These are phyloP conservation scores for Brachionus sp. DNA, from an alignment of 1,140 invertebrate species.

Conservation along the genomic window DNA sequence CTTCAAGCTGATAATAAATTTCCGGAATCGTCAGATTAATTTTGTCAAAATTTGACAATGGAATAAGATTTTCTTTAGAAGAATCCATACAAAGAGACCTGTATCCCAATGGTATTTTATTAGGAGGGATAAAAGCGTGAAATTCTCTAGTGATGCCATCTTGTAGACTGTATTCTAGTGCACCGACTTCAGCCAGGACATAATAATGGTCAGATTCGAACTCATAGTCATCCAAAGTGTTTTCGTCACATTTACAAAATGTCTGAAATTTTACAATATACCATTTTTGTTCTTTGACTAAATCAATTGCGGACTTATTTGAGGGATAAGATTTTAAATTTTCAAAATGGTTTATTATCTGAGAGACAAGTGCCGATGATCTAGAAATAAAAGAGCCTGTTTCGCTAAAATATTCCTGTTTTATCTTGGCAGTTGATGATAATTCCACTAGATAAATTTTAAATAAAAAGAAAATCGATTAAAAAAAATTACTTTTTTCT, in stretches of 20 bases:
- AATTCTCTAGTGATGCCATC: constrained; percentile 17
- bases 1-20: not conserved
- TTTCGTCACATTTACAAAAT: constrained; percentile 40
- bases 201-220: not conserved
- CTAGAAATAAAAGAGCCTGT: not conserved
- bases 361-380: not conserved
- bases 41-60: not conserved
- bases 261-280: constrained; percentile 40
- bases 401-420: not conserved
- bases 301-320: not conserved
- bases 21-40: not conserved
- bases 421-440: not conserved
- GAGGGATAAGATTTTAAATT: not conserved
- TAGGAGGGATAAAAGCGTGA: constrained; percentile 32
- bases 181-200: constrained; percentile 30
- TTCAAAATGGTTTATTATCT: not conserved
- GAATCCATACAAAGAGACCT: constrained; percentile 28
- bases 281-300: constrained; percentile 32
- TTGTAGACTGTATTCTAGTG: constrained; percentile 22
- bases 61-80: constrained; percentile 10
- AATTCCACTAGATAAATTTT: not conserved
- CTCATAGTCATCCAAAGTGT: not conserved
- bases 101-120: constrained; percentile 32
- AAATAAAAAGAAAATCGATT: not conserved
- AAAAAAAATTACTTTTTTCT: not conserved